Evolutionary conservation across 2,113 vertebrate species (phyloP).

Genomic region (Chrysemys picta): DNA sequence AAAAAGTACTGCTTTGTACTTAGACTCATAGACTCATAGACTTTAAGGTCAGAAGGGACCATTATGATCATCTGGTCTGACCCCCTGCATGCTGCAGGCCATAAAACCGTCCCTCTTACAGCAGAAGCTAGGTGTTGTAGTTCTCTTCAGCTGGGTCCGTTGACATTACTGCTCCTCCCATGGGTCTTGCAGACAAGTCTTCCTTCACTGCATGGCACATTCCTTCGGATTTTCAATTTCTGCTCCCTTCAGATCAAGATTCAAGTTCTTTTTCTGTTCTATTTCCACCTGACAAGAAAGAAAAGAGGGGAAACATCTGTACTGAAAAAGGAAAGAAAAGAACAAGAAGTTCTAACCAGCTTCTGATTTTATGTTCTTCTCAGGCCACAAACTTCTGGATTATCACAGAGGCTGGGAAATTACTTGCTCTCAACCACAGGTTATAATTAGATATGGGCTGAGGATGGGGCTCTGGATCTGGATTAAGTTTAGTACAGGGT

Average conservation of each 20-base stretch:
- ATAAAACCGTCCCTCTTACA: too few relatives aligned
- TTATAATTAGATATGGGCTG: background rate
- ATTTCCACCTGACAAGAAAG: constrained; percentile 85
- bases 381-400: background rate
- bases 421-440: background rate
- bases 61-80: too few relatives aligned
- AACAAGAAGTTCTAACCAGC: background rate
- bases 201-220: constrained; percentile 84
- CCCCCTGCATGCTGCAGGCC: too few relatives aligned
- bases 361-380: background rate
- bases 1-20: constrained; percentile 32
- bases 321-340: background rate
- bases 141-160: background rate
- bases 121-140: constrained; percentile 7
- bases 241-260: constrained; percentile 74
- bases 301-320: background rate
- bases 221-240: constrained; percentile 77
- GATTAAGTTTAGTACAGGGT: background rate
- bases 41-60: too few relatives aligned
- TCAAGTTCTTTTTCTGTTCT: constrained; percentile 84
- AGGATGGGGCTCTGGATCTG: background rate
- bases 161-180: background rate
- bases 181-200: background rate
- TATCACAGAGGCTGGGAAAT: background rate
- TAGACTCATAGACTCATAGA: too few relatives aligned